Evolutionary conservation across 37 sponge, comb jelly and placozoan genomes (phyloP), one percentile per base, ranked within the genome.

Genomic region (Ianthella basta): DNA sequence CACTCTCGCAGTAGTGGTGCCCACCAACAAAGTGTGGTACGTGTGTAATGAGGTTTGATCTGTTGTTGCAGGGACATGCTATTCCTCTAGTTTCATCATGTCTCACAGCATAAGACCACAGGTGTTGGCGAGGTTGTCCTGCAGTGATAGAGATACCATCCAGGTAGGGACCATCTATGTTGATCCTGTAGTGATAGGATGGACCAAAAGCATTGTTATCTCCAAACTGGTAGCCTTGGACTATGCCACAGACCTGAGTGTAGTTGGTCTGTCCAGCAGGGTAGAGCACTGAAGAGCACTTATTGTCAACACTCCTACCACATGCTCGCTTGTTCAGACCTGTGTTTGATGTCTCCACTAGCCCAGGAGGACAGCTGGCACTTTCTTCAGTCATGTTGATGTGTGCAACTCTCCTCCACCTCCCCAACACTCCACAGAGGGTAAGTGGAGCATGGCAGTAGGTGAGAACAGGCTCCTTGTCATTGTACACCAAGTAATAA

Each of bases 351-450:
- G 16, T 29, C 19, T 72, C 38, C 39, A 13, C 8, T 6, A 72
- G 73, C 19, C 30, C 38, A 20, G 73, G 73, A 32, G 73, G 73
- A 40, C 73, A 72, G 20, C 18, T 33, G 13, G 73, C 73, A 37
- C 73, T 40, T 29, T 72, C 20, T 32, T 72, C 38, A 33, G 23
- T 21, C 73, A 72, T 72, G 73, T 72, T 72, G 73, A 72, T 72
- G 73, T 72, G 30, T 21, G 73, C 39, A 36, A 72, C 73, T 72
- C 23, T 23, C 30, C 73, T 72, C 73, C 73, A 72, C 14, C 16
- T 33, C 37, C 39, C 39, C 13, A 20, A 37, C 73, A 72, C 21
- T 37, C 73, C 73, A 72, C 73, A 72, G 73, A 72, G 73, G 73
- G 32, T 12, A 10, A 20, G 37, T 29, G 66, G 66, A 8, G 66